Conservation (phyloP, 2,113 vertebrate genomes). For the Poicephalus meyeri region DNA sequence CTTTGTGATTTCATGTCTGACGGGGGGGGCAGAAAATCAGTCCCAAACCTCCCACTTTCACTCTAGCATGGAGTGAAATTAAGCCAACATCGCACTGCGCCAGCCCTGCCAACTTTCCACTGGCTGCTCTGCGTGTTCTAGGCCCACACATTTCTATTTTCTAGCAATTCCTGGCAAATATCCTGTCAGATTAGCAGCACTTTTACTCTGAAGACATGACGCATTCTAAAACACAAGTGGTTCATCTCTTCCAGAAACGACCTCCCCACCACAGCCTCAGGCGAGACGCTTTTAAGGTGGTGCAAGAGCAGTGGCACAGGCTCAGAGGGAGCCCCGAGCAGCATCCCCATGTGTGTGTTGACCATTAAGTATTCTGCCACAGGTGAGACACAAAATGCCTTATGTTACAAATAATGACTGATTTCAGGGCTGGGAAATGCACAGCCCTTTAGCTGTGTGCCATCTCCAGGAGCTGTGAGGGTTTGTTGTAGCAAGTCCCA, state of each 20-base stretch:
- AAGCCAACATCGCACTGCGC: neutral
- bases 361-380: neutral
- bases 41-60: slow-evolving; percentile 7
- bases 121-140: neutral
- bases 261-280: neutral
- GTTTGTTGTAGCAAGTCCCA: neutral
- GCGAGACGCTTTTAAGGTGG: neutral
- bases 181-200: slow-evolving; percentile 19
- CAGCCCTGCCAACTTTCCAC: slow-evolving; percentile 55
- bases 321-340: neutral
- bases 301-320: neutral
- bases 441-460: neutral
- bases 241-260: neutral
- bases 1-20: neutral
- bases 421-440: neutral
- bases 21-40: neutral
- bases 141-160: slow-evolving; percentile 46
- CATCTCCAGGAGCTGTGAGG: neutral
- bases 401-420: neutral
- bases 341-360: accelerated
- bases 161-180: slow-evolving; percentile 59
- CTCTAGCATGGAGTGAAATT: slow-evolving; percentile 3
- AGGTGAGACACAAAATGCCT: neutral
- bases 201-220: slow-evolving; percentile 21
- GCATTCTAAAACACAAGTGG: neutral